Evolutionary conservation across 2,797 vertebrate species (phyloP).

Genomic region (Epinephelus malabaricus): DNA sequence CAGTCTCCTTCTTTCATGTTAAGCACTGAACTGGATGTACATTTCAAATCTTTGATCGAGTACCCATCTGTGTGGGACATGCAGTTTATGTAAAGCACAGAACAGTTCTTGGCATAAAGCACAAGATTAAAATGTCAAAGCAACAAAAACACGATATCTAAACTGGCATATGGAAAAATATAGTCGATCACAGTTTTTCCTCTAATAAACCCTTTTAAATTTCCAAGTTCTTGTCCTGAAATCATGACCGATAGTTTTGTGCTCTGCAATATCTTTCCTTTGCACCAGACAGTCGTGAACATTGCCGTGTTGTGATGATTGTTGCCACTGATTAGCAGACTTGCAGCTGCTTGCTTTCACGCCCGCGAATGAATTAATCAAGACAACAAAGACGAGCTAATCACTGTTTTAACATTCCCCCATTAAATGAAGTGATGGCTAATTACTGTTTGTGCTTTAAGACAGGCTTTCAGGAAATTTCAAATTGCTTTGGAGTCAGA

Average conservation of each 20-base stretch:
- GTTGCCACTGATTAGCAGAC: constrained; percentile 76
- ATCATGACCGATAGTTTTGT: constrained; percentile 28
- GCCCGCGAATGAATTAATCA: constrained; percentile 76
- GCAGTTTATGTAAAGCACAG: background rate
- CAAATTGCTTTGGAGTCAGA: constrained; percentile 54
- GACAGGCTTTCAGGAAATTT: constrained; percentile 53
- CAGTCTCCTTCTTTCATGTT: background rate
- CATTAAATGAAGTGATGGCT: constrained; percentile 79
- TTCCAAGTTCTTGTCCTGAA: constrained; percentile 5
- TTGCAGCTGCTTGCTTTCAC: constrained; percentile 81
- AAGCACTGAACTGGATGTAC: background rate
- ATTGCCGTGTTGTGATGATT: constrained; percentile 71
- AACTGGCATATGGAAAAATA: background rate
- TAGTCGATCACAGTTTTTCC: background rate
- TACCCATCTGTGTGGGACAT: background rate
- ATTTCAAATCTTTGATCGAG: background rate
- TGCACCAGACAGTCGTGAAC: constrained; percentile 45
- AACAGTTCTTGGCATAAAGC: background rate
- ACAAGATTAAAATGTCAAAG: background rate
- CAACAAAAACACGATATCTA: constrained; percentile 10
- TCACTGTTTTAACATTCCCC: constrained; percentile 80
- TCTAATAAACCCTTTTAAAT: background rate
- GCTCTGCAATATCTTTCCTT: constrained; percentile 24
- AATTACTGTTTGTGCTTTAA: constrained; percentile 73
- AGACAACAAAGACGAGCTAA: constrained; percentile 82